Conservation (phyloP, 2,797 vertebrate species). For the Pteropus rufus region DNA sequence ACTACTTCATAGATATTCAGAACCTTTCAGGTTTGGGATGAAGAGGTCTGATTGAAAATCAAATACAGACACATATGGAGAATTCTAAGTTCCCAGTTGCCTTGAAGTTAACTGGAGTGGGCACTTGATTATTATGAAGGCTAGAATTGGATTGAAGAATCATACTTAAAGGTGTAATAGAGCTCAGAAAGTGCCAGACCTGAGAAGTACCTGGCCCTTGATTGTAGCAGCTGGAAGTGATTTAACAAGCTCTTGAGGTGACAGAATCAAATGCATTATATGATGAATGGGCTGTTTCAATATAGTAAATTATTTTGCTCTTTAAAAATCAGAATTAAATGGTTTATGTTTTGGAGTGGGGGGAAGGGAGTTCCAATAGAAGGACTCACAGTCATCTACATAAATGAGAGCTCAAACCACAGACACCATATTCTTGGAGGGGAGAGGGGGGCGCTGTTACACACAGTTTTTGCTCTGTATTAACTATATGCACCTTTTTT, state of each 20-base stretch:
- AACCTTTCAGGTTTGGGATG: slow-evolving; percentile 76
- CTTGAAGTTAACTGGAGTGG: slow-evolving; percentile 85
- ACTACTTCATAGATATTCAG: slow-evolving; percentile 79
- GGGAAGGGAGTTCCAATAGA: background rate
- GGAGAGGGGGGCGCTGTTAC: too few species aligned
- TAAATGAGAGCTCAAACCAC: background rate
- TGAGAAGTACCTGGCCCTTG: slow-evolving; percentile 86
- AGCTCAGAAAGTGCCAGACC: slow-evolving; percentile 85
- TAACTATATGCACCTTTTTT: background rate
- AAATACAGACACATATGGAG: slow-evolving; percentile 76
- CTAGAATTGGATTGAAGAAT: slow-evolving; percentile 86
- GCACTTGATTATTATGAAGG: slow-evolving; percentile 88
- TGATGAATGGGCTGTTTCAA: slow-evolving; percentile 87
- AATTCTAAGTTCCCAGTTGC: slow-evolving; percentile 80
- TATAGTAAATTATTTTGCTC: slow-evolving; percentile 85
- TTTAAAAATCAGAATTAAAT: slow-evolving; percentile 86
- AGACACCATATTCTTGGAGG: background rate
- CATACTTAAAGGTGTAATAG: slow-evolving; percentile 84
- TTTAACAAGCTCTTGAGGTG: slow-evolving; percentile 87
- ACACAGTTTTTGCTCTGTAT: background rate
- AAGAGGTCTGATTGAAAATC: slow-evolving; percentile 87
- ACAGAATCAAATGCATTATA: slow-evolving; percentile 85
- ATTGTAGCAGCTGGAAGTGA: slow-evolving; percentile 88
- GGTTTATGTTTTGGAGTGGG: slow-evolving; percentile 70
- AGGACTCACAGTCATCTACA: background rate